Conservation (phyloP, 2,113 vertebrate species). For the Ranitomeya imitator region DNA sequence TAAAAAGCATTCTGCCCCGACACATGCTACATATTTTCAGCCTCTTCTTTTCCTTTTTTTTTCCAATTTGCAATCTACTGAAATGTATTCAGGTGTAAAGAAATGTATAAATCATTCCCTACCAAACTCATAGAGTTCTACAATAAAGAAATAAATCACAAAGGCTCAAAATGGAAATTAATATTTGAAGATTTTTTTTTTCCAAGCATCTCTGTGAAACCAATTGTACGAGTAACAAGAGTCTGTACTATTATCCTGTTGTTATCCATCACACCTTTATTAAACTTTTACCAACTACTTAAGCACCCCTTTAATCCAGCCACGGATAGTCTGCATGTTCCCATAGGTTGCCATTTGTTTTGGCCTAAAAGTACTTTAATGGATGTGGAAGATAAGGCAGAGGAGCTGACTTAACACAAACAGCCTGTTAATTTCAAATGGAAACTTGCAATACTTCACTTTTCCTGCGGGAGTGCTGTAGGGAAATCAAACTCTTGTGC, state of each 20-base stretch:
- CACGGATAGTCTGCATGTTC: neutral
- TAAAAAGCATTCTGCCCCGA: conserved; percentile 43
- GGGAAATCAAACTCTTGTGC: neutral
- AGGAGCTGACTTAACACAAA: neutral
- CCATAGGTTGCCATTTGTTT: neutral
- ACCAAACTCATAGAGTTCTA: conserved; percentile 2
- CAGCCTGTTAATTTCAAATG: neutral
- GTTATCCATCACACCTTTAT: neutral
- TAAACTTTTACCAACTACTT: neutral
- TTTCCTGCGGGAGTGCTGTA: neutral
- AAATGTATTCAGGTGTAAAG: conserved; percentile 49
- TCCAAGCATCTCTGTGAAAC: neutral
- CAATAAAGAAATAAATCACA: conserved; percentile 37
- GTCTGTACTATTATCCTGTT: neutral
- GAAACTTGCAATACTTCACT: neutral
- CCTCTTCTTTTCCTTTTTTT: conserved; percentile 8
- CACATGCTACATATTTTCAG: conserved; percentile 40
- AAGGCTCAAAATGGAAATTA: conserved; percentile 28
- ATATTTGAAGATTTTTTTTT: conserved; percentile 39
- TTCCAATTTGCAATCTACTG: conserved; percentile 48
- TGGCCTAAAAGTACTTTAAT: neutral
- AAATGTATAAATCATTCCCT: conserved; percentile 39
- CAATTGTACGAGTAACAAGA: neutral
- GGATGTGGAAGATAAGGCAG: neutral
- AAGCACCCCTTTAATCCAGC: neutral